Evolutionary conservation across 2,113 vertebrate genomes (phyloP).

Genomic region (Ctenodactylus gundi): DNA sequence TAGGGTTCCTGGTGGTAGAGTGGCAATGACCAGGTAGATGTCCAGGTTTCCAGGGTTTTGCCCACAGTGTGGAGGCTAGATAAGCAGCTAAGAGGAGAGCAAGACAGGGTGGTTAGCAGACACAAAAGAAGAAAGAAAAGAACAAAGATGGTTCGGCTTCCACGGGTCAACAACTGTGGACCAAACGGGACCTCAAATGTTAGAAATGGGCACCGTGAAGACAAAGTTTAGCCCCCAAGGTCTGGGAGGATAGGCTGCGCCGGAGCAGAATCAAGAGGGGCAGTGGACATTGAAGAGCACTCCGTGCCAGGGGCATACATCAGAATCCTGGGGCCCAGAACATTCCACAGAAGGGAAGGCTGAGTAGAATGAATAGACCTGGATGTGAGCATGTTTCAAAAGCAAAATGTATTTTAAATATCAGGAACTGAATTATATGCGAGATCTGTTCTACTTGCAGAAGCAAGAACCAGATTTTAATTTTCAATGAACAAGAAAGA

Average conservation of each 20-base stretch:
- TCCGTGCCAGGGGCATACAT: not conserved
- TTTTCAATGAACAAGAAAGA: slow-evolving; percentile 24
- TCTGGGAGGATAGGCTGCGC: not conserved
- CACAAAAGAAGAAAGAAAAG: not conserved
- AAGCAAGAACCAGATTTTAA: not conserved
- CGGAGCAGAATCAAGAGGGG: not conserved
- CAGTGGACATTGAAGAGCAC: not conserved
- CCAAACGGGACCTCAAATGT: not conserved
- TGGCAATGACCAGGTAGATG: not conserved
- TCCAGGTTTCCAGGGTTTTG: not conserved
- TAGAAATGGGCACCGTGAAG: not conserved
- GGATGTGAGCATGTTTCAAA: not conserved
- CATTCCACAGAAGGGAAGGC: not conserved
- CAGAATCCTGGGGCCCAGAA: not conserved
- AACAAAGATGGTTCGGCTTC: not conserved
- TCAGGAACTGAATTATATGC: not conserved
- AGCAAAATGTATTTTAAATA: not conserved
- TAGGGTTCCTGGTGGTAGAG: not conserved
- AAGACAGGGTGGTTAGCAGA: not conserved
- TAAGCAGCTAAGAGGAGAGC: not conserved
- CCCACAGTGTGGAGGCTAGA: not conserved
- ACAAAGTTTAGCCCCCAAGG: not conserved
- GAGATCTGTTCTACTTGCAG: not conserved
- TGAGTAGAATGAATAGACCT: not conserved
- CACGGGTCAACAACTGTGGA: not conserved